Conservation (phyloP, 2,113 vertebrate species). For the Sylvilagus bachmani region DNA sequence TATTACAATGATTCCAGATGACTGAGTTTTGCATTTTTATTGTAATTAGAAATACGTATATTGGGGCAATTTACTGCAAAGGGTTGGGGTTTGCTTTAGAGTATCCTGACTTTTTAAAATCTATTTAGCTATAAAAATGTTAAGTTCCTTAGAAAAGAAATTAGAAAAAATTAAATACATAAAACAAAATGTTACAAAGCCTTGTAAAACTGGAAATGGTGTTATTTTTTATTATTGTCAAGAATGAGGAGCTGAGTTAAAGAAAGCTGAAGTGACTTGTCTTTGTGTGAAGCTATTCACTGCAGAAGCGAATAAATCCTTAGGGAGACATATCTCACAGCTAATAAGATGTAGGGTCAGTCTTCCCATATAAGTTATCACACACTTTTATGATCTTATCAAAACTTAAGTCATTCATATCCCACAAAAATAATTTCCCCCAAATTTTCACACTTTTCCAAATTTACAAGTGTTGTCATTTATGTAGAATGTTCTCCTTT, state of each 20-base stretch:
- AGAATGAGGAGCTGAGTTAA: neutral
- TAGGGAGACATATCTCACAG: neutral
- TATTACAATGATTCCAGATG: neutral
- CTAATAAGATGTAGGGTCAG: neutral
- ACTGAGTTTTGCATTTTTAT: slow-evolving; percentile 6
- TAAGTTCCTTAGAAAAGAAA: neutral
- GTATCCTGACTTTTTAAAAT: neutral
- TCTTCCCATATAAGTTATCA: neutral
- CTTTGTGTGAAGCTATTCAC: neutral
- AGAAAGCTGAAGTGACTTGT: neutral
- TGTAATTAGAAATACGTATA: neutral
- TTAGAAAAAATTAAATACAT: slow-evolving; percentile 21
- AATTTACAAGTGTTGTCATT: neutral
- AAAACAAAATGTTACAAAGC: neutral
- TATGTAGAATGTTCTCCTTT: neutral
- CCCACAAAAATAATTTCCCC: neutral
- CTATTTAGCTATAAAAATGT: neutral
- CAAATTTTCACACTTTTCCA: neutral
- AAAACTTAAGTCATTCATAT: neutral
- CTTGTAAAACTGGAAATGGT: neutral
- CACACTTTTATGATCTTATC: neutral
- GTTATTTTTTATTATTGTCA: neutral
- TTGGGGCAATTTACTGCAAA: neutral
- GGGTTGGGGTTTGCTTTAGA: neutral
- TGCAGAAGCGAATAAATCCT: neutral